These are phyloP conservation scores for Petrocephalus zakoni DNA, from an alignment of 2,113 vertebrate genomes.

Conservation along the genomic window DNA sequence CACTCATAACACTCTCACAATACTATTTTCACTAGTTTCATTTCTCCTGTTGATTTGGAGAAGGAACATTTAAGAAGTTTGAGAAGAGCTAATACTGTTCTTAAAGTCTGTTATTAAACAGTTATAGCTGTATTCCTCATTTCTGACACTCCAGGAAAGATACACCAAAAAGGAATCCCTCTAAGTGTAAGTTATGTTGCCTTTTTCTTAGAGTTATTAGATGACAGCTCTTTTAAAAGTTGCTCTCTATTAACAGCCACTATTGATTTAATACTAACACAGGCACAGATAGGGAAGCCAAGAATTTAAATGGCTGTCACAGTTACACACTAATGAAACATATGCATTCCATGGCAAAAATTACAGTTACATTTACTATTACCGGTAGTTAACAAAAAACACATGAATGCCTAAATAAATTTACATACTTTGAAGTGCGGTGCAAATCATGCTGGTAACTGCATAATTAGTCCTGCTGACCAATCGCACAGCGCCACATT, in stretches of 20 bases:
- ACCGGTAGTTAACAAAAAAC: not conserved
- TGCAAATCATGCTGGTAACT: not conserved
- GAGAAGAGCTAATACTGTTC: not conserved
- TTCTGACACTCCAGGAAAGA: not conserved
- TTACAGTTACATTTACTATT: not conserved
- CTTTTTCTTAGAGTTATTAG: not conserved
- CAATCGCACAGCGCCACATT: not conserved
- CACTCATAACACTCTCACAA: not conserved
- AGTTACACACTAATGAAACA: not conserved
- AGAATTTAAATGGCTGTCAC: not conserved
- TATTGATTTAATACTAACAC: not conserved
- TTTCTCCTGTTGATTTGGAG: not conserved
- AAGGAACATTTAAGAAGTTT: not conserved
- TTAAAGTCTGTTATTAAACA: not conserved
- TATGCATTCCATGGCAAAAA: not conserved
- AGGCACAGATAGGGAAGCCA: not conserved
- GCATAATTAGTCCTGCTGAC: not conserved
- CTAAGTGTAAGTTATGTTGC: not conserved
- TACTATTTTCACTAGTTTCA: not conserved
- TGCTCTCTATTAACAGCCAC: not conserved
- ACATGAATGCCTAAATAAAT: not conserved
- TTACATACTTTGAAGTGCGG: not conserved
- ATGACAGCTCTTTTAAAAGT: not conserved
- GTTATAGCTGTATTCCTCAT: not conserved
- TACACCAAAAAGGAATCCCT: not conserved